Evolutionary conservation across 2,113 vertebrate genomes (phyloP).

Genomic region (Morphnarchus princeps): DNA sequence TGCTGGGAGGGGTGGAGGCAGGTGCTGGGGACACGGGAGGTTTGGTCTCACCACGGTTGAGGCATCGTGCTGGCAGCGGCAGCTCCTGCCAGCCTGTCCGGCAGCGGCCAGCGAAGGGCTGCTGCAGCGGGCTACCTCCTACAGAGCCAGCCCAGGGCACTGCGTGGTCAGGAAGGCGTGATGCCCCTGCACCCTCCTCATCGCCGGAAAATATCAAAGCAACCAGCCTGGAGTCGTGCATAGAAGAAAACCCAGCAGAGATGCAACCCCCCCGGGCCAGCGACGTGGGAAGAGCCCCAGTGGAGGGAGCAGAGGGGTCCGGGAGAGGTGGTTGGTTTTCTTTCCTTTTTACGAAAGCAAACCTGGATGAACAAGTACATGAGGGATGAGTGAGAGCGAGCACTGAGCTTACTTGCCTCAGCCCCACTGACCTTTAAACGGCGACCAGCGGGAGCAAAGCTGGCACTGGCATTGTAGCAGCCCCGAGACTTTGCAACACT

Average conservation of each 20-base stretch:
- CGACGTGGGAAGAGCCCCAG: fast-evolving
- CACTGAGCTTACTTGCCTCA: fast-evolving
- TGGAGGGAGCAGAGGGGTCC: not conserved
- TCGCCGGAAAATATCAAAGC: not conserved
- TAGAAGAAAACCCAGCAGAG: not conserved
- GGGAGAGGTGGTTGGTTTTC: not conserved
- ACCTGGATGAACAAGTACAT: not conserved
- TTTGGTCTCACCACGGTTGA: fast-evolving
- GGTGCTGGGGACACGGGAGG: not conserved
- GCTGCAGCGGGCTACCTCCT: not conserved
- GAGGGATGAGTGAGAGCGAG: fast-evolving
- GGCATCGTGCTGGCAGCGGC: not conserved
- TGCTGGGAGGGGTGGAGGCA: not conserved
- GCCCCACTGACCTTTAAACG: not conserved
- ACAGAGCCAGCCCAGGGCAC: not conserved
- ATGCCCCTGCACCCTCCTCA: not conserved
- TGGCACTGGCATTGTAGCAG: not conserved
- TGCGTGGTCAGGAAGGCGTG: fast-evolving
- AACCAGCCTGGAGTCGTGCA: not conserved
- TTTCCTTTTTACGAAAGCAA: not conserved
- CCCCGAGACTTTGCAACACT: not conserved
- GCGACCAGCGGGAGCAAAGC: not conserved
- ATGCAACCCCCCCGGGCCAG: not conserved
- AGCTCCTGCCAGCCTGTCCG: not conserved
- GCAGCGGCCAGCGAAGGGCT: not conserved